Evolutionary conservation across 2,888 invertebrate species (phyloP).

Genomic region (Malachius bipustulatus): DNA sequence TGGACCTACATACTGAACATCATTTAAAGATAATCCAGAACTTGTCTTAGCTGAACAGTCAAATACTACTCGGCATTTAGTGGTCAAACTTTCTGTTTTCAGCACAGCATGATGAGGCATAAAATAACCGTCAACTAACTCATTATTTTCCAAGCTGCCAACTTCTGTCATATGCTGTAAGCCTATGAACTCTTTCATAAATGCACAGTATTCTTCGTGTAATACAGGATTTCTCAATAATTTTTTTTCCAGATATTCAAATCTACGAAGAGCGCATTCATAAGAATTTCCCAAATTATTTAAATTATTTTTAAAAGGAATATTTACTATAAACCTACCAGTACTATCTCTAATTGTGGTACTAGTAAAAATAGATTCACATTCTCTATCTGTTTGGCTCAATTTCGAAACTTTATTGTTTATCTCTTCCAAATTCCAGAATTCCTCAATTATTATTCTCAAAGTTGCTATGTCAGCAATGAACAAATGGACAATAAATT

Average conservation of each 20-base stretch:
- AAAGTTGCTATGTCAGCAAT: slow-evolving; percentile 3
- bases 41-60: no score
- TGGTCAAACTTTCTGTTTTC: no score
- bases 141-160: no score
- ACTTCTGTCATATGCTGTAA: neutral
- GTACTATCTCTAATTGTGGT: neutral
- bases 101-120: no score
- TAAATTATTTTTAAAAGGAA: slow-evolving; percentile 1
- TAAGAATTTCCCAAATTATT: neutral
- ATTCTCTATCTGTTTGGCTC: neutral
- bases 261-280: no score
- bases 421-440: neutral
- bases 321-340: slow-evolving; percentile 1
- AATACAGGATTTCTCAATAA: no score
- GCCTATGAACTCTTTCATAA: neutral
- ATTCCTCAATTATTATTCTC: slow-evolving; percentile 6
- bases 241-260: no score
- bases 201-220: neutral
- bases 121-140: no score
- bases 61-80: no score
- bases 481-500: neutral
- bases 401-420: neutral
- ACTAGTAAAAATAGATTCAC: neutral
- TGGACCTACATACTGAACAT: no score
- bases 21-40: no score